A percentile compares a stretch with the other conserved stretches of the same genome.
These are phyloP conservation scores for Dermatemys mawii DNA, from an alignment of 2,113 vertebrate species.

Conservation along the genomic window DNA sequence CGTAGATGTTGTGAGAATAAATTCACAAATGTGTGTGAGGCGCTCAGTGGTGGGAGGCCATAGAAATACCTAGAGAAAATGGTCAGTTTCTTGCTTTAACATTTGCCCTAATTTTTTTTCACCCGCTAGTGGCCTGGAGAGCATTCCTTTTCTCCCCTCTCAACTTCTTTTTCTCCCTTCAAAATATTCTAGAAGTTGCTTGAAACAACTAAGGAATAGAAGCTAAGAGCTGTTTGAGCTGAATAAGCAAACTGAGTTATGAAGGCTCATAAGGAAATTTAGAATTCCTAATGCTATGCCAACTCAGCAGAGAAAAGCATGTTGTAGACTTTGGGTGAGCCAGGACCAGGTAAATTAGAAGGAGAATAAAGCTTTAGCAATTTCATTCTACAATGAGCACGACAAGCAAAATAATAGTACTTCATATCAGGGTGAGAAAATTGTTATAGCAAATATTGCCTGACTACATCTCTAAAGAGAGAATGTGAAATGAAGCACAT, in stretches of 20 bases:
- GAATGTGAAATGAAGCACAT: not conserved
- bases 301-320: slow-evolving; percentile 9
- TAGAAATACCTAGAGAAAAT: not conserved
- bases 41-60: not conserved
- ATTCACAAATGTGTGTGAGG: not conserved
- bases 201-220: not conserved
- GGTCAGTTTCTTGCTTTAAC: not conserved
- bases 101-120: not conserved
- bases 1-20: not conserved
- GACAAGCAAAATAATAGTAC: slow-evolving; percentile 15
- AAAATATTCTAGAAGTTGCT: not conserved
- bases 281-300: not conserved
- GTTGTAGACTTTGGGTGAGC: not conserved
- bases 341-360: not conserved
- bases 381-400: slow-evolving; percentile 20
- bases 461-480: slow-evolving; percentile 20
- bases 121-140: not conserved
- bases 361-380: not conserved
- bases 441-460: not conserved
- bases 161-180: not conserved
- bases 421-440: not conserved
- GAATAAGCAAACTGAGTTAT: not conserved
- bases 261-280: not conserved
- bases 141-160: not conserved
- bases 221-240: not conserved